Percentiles rank a stretch among this genome's conserved stretches.
These are phyloP conservation scores for Crotalus helleri DNA, from an alignment of 2,113 vertebrate genomes.

Conservation along the genomic window DNA sequence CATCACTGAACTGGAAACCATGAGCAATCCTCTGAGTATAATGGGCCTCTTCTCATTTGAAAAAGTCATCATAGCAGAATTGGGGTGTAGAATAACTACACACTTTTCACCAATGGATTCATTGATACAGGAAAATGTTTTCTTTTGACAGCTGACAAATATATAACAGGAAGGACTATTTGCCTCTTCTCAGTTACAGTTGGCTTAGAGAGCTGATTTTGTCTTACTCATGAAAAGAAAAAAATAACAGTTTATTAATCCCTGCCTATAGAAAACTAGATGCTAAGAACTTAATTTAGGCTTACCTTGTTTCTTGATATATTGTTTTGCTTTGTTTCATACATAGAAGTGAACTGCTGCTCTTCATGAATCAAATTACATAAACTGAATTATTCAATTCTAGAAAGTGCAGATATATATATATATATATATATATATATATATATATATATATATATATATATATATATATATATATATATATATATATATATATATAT, in stretches of 20 bases:
- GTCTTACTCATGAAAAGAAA: background rate
- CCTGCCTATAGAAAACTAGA: background rate
- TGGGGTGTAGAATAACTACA: background rate
- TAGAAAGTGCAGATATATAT: background rate
- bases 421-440: background rate
- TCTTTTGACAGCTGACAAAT: background rate
- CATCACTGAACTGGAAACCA: conserved; percentile 10
- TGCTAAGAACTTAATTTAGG: background rate
- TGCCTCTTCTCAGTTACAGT: background rate
- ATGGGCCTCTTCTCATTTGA: background rate
- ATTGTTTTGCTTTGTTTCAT: background rate
- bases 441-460: background rate
- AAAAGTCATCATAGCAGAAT: conserved; percentile 5
- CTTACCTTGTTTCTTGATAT: background rate
- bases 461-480: background rate
- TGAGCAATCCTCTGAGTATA: background rate
- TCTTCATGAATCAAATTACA: background rate
- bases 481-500: background rate
- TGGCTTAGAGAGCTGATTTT: background rate
- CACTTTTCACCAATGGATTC: background rate
- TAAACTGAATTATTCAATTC: background rate
- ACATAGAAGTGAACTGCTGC: background rate
- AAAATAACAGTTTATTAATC: background rate
- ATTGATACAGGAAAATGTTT: background rate
- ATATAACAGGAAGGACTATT: background rate